Evolutionary conservation across 1,140 invertebrate species (phyloP).

Genomic region (Monomorium pharaonis): DNA sequence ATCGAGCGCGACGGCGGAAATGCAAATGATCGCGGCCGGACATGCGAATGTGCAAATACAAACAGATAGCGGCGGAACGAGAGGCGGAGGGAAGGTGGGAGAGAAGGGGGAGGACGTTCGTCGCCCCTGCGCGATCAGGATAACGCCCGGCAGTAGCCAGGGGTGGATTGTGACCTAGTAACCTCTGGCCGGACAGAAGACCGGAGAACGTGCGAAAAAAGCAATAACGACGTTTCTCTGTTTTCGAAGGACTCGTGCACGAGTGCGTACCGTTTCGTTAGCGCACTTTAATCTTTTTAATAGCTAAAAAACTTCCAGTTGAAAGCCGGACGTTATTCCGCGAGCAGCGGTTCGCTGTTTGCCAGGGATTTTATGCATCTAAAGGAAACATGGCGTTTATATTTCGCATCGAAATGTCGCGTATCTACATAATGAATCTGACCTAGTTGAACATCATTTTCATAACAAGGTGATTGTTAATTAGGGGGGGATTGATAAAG

Average conservation of each 20-base stretch:
- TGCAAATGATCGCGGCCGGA: slow-evolving; percentile 33
- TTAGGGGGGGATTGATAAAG: neutral
- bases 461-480: neutral
- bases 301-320: neutral
- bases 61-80: neutral
- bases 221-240: slow-evolving; percentile 35
- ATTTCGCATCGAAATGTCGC: neutral
- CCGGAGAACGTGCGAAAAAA: slow-evolving; percentile 24
- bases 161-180: slow-evolving; percentile 50
- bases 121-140: neutral
- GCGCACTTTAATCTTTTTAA: slow-evolving; percentile 39
- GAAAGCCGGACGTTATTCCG: neutral
- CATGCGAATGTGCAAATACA: slow-evolving; percentile 53
- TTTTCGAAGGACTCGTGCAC: neutral
- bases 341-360: neutral
- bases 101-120: neutral
- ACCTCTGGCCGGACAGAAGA: slow-evolving; percentile 17
- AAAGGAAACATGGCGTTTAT: neutral
- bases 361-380: slow-evolving; percentile 24
- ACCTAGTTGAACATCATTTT: neutral
- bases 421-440: neutral
- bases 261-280: neutral
- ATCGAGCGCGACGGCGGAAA: slow-evolving; percentile 15
- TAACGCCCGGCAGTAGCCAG: neutral
- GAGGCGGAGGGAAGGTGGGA: neutral